These are phyloP conservation scores for Gibbula magus DNA, from an alignment of 2,888 invertebrate genomes.

Conservation along the genomic window DNA sequence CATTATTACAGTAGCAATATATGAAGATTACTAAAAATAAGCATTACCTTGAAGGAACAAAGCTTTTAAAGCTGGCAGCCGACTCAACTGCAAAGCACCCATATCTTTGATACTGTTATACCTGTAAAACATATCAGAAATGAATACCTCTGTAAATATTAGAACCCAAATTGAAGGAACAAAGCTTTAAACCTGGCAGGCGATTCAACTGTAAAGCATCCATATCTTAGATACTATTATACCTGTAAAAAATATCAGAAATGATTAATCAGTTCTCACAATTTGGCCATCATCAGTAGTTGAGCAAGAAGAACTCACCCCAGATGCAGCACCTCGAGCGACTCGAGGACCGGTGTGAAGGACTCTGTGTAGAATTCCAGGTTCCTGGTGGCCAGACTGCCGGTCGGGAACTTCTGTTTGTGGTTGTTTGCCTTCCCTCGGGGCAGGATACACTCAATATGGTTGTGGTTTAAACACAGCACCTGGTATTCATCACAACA, in stretches of 20 bases:
- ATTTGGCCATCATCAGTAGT: background rate
- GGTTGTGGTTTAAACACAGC: constrained; percentile 75
- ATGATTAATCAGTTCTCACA: no score
- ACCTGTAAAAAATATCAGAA: constrained; percentile 51
- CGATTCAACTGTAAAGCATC: constrained; percentile 68
- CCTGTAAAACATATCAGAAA: constrained; percentile 46
- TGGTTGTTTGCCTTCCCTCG: constrained; percentile 34
- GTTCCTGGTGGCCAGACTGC: constrained; percentile 31
- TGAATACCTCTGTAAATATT: background rate
- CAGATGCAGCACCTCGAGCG: constrained; percentile 74
- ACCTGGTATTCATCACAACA: constrained; percentile 57
- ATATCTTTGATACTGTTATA: constrained; percentile 75
- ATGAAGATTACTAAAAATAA: background rate
- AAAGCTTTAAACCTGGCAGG: constrained; percentile 73
- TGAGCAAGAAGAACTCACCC: constrained; percentile 48
- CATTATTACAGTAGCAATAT: background rate
- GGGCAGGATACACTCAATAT: constrained; percentile 73
- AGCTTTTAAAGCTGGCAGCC: constrained; percentile 73
- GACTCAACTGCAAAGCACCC: constrained; percentile 68
- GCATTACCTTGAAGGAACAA: constrained; percentile 74
- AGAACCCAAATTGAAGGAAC: constrained; percentile 75
- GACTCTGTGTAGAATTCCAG: constrained; percentile 45
- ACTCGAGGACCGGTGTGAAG: constrained; percentile 68
- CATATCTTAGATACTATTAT: constrained; percentile 74
- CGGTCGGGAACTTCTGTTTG: constrained; percentile 41